Percentiles rank a stretch among this genome's conserved stretches.
Conservation (phyloP, 2,888 invertebrate species). For the Melanostoma scalare region DNA sequence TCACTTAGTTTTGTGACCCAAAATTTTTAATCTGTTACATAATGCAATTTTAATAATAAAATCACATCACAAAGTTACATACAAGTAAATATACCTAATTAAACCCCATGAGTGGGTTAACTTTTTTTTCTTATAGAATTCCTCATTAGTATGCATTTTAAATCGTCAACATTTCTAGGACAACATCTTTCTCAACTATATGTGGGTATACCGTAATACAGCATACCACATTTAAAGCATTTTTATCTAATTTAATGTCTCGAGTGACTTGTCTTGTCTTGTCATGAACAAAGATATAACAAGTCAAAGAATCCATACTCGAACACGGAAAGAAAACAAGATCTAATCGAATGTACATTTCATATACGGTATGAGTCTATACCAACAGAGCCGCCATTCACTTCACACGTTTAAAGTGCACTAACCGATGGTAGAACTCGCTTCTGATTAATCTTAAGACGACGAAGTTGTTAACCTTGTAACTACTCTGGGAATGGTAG, state of each 20-base stretch:
- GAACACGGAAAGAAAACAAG: constrained; percentile 50
- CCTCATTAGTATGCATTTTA: background rate
- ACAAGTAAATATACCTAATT: too few relatives aligned
- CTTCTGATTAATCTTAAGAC: constrained; percentile 1
- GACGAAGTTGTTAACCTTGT: constrained; percentile 66
- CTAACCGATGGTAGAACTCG: constrained; percentile 52
- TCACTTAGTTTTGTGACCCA: too few relatives aligned
- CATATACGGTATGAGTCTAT: constrained; percentile 16
- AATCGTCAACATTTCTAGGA: constrained; percentile 32
- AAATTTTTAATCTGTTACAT: too few relatives aligned
- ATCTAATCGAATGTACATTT: constrained; percentile 56
- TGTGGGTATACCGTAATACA: too few relatives aligned
- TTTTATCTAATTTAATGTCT: constrained; percentile 14
- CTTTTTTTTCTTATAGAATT: too few relatives aligned
- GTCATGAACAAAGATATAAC: constrained; percentile 30
- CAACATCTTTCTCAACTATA: constrained; percentile 46
- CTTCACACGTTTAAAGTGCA: constrained; percentile 52
- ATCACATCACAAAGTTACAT: too few relatives aligned
- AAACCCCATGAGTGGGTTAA: too few relatives aligned
- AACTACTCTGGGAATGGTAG: constrained; percentile 19
- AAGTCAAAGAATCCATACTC: constrained; percentile 20
- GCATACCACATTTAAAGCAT: constrained; percentile 25
- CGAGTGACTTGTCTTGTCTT: constrained; percentile 8
- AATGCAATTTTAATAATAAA: too few relatives aligned
- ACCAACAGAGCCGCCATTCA: background rate